Percentiles rank a stretch among this genome's conserved stretches.
phyloP scores from a whole-genome alignment of 2,888 invertebrate species.

The Mythimna pallens region DNA sequence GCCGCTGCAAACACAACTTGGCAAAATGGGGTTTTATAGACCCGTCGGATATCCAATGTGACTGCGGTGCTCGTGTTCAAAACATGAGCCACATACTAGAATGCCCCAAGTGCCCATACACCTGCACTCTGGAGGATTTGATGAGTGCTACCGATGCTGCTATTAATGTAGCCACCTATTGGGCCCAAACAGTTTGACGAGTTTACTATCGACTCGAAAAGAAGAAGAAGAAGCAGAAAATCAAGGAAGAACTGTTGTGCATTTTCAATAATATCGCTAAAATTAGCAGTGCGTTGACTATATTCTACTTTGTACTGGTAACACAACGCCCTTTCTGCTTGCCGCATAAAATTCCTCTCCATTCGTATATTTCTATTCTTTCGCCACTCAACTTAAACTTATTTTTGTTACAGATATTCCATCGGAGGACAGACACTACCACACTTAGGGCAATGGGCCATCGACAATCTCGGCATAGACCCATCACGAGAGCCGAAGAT shows the following conservation, averaged over 20 bases:
- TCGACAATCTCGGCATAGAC: slow-evolving; percentile 93
- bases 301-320: neutral
- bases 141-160: too few species aligned
- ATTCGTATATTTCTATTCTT: neutral
- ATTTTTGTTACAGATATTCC: slow-evolving; percentile 92
- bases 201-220: too few species aligned
- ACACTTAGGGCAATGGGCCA: slow-evolving; percentile 95
- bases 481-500: slow-evolving; percentile 81
- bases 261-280: neutral
- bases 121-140: too few species aligned
- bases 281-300: neutral
- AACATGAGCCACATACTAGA: too few species aligned
- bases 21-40: too few species aligned
- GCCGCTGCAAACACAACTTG: too few species aligned
- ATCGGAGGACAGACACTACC: slow-evolving; percentile 94
- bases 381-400: neutral
- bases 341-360: neutral
- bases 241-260: neutral
- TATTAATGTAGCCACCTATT: too few species aligned
- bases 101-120: too few species aligned
- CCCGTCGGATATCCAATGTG: too few species aligned
- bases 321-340: neutral
- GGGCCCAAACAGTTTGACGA: too few species aligned
- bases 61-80: too few species aligned
- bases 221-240: too few species aligned